Evolutionary conservation across 2,888 invertebrate species (phyloP), one percentile per base, ranked within the genome.

Genomic region (Hydrotaea cyrtoneurina): DNA sequence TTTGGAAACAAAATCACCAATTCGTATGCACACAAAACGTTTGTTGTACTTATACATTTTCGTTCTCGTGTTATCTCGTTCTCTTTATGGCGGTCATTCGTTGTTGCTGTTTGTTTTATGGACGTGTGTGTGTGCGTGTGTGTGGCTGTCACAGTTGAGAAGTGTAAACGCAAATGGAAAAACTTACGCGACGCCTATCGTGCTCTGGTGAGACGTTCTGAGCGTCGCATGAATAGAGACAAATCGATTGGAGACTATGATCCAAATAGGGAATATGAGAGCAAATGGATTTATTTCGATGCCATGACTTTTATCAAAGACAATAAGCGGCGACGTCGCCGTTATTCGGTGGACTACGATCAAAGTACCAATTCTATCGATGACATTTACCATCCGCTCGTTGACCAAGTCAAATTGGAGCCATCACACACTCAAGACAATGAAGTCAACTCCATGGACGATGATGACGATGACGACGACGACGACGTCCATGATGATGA

Each of bases 121-220:
- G 7, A 8, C 13, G 43, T 43, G 19, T 21, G 11, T 43, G 19
- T 43, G 21, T 59, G 50, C 50, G 23, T 69, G 13, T 53, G 19
- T 53, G n/a, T 53, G 36, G 64, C 8, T 17, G 50, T n/a, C 50
- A 15, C 39, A 91, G 90, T 89, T 79, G 89, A 90, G 15, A 69
- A 88, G 15, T 90, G 90, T 79, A 91, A 91, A 78, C 88, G 87
- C 53, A 90, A 91, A 76, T 91, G 91, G 91, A 91, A 90, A 77
- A 91, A 91, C 82, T 80, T 91, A 59, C 90, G 91, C 10, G 87
- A 88, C 72, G 86, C 87, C n/a, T 88, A 87, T 80, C 86, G 87
- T n/a, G 87, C 87, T 19, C 87, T 87, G 71, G 82, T 88, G 53
- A 86, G 87, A 36, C 87, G 87, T 19, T 73, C 82, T 2, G 86